phyloP scores from a whole-genome alignment of 2,113 vertebrate genomes.

The Aphyosemion australe region DNA sequence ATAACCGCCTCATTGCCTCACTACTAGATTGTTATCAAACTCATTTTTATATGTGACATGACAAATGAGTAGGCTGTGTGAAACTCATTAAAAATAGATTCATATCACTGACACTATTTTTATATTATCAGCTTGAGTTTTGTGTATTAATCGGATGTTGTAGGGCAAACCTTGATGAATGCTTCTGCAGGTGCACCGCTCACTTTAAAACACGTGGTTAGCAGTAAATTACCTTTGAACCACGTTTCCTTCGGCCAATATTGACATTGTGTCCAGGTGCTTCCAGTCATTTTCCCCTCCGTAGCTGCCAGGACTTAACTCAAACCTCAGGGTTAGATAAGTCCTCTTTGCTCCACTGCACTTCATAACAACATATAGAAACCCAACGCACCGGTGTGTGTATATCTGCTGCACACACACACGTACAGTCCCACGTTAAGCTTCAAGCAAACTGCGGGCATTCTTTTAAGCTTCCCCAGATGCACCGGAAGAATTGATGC shows the following conservation, averaged over 20 bases:
- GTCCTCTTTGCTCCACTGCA: conserved; percentile 63
- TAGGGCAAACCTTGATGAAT: conserved; percentile 20
- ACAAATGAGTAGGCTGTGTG: conserved; percentile 54
- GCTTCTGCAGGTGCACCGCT: neutral
- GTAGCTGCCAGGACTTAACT: conserved; percentile 51
- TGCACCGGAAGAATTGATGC: conserved; percentile 34
- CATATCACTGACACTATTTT: conserved; percentile 49
- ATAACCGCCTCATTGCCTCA: conserved; percentile 46
- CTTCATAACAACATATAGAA: conserved; percentile 61
- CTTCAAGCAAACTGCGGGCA: conserved; percentile 46
- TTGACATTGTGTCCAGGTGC: conserved; percentile 62
- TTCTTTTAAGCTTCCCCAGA: conserved; percentile 55
- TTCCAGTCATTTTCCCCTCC: conserved; percentile 60
- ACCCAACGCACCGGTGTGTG: conserved; percentile 30
- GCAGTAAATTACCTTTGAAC: conserved; percentile 26
- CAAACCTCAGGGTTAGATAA: conserved; percentile 59
- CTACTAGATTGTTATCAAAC: conserved; percentile 66
- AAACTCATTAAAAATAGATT: conserved; percentile 70
- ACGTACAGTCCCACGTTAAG: conserved; percentile 38
- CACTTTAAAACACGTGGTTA: conserved; percentile 30
- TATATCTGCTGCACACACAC: conserved; percentile 43
- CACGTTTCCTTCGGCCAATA: conserved; percentile 49
- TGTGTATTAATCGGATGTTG: conserved; percentile 23
- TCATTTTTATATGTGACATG: conserved; percentile 60
- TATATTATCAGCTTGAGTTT: conserved; percentile 28